These are phyloP conservation scores for Danionella dracula DNA, from an alignment of 2,797 vertebrate species.

Conservation along the genomic window DNA sequence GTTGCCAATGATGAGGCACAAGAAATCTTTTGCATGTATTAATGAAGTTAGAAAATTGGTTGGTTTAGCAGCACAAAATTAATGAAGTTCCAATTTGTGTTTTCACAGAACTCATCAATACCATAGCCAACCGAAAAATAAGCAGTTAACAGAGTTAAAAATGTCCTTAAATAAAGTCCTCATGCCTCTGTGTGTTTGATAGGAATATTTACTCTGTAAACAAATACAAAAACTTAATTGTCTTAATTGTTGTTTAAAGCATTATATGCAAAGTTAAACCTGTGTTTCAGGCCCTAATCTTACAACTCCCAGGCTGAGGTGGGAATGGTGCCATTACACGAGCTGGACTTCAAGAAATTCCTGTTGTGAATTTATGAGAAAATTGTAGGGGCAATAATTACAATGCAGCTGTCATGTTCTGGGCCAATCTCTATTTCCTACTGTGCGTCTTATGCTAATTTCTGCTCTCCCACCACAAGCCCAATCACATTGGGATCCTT, in stretches of 20 bases:
- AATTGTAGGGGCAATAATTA: slow-evolving; percentile 20
- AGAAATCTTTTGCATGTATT: too few relatives aligned
- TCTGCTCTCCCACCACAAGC: slow-evolving; percentile 6
- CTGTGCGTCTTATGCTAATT: slow-evolving; percentile 32
- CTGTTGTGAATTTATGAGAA: slow-evolving; percentile 8
- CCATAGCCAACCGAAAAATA: too few relatives aligned
- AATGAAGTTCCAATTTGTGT: too few relatives aligned
- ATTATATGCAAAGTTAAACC: background rate
- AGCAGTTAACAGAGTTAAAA: too few relatives aligned
- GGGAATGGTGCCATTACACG: background rate
- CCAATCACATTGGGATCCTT: slow-evolving; percentile 25
- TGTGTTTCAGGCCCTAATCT: background rate
- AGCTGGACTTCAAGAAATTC: background rate
- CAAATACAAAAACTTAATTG: background rate
- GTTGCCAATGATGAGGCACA: too few relatives aligned
- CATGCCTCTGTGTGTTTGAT: too few relatives aligned
- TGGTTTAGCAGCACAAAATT: too few relatives aligned
- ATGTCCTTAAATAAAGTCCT: too few relatives aligned
- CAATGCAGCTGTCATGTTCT: slow-evolving; percentile 13
- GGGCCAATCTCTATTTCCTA: slow-evolving; percentile 14
- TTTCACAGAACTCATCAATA: too few relatives aligned
- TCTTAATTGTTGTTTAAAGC: too few relatives aligned
- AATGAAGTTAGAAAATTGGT: too few relatives aligned
- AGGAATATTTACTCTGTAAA: too few relatives aligned
- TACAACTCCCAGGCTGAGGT: background rate